phyloP scores from a whole-genome alignment of 2,113 vertebrate genomes.

The Daboia siamensis region DNA sequence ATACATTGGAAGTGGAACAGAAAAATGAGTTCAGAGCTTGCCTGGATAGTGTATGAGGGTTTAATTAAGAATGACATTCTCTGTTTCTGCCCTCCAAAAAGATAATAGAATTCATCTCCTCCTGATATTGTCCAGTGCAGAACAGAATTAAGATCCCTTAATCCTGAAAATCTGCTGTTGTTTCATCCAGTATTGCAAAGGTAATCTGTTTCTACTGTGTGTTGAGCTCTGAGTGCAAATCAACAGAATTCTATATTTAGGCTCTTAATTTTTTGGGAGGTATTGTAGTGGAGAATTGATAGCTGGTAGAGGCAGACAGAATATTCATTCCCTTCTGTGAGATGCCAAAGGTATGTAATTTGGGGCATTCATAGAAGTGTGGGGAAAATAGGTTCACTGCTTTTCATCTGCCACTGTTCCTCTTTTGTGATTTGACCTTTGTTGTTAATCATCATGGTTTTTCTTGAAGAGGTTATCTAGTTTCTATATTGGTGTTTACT shows the following conservation, averaged over 20 bases:
- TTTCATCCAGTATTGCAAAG: not conserved
- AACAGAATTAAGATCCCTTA: not conserved
- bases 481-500: not conserved
- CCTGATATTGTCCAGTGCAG: not conserved
- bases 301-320: not conserved
- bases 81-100: not conserved
- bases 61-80: not conserved
- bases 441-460: not conserved
- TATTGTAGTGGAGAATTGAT: not conserved
- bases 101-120: slow-evolving; percentile 7
- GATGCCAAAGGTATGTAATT: not conserved
- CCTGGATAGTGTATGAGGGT: not conserved
- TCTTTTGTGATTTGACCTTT: not conserved
- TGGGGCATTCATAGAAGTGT: not conserved
- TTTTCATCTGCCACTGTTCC: not conserved
- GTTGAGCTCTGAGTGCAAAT: not conserved
- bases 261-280: not conserved
- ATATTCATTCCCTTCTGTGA: not conserved
- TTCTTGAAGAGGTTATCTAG: not conserved
- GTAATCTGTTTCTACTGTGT: not conserved
- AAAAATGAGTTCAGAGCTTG: not conserved
- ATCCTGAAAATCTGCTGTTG: not conserved
- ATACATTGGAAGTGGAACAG: not conserved
- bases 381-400: not conserved
- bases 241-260: not conserved